Conservation (phyloP, 2,888 invertebrate genomes). For the Cylindroiulus punctatus region DNA sequence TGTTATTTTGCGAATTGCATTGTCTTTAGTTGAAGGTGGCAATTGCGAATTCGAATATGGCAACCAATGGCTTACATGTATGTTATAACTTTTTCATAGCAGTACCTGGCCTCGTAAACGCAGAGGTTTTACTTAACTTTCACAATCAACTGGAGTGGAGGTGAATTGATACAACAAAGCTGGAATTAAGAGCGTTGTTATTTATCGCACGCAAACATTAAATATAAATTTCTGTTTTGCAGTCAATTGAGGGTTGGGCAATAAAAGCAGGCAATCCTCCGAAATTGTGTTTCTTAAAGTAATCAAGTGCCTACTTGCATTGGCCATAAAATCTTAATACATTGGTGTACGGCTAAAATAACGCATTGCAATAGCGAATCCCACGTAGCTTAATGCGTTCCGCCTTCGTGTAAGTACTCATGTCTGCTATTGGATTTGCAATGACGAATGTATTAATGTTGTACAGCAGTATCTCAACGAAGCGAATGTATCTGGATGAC, state of each 20-base stretch:
- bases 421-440: background rate
- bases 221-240: background rate
- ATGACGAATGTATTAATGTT: background rate
- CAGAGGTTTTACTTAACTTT: too few species aligned
- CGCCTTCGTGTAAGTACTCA: background rate
- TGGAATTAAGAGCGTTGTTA: background rate
- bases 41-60: too few species aligned
- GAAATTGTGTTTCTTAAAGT: constrained; percentile 2
- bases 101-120: too few species aligned
- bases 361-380: background rate
- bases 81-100: too few species aligned
- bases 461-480: background rate
- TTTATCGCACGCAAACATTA: constrained; percentile 4
- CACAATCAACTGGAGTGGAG: too few species aligned
- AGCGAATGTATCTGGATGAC: background rate
- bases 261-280: background rate
- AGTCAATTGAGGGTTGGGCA: background rate
- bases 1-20: too few species aligned
- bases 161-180: background rate
- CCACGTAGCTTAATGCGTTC: background rate
- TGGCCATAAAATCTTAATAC: constrained; percentile 30
- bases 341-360: background rate
- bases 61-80: too few species aligned
- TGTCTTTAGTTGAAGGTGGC: too few species aligned
- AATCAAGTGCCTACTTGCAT: constrained; percentile 24